phyloP scores from a whole-genome alignment of 2,113 vertebrate genomes.

The Salvelinus namaycush region DNA sequence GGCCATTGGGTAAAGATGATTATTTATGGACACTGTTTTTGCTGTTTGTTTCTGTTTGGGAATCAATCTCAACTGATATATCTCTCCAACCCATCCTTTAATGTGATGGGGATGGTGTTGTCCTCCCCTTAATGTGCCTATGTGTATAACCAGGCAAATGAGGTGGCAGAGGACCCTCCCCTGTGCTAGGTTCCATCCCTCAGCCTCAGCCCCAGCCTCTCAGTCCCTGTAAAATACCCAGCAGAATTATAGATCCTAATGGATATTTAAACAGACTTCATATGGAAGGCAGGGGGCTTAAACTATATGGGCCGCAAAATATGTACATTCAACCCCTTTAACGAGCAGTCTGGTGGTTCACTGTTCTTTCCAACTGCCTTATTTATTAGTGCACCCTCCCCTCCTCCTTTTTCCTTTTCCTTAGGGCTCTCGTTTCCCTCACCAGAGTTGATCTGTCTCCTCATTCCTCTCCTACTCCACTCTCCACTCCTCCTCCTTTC shows the following conservation, averaged over 20 bases:
- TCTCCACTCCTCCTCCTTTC: not conserved
- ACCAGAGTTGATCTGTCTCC: too few relatives aligned
- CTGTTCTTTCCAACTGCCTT: constrained; percentile 14
- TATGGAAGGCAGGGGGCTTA: constrained; percentile 12
- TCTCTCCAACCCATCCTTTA: too few relatives aligned
- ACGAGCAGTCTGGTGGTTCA: constrained; percentile 13
- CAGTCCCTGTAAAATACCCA: not conserved
- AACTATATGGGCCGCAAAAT: constrained; percentile 14
- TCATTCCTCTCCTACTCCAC: not conserved
- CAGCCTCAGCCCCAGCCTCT: too few relatives aligned
- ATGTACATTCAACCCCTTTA: constrained; percentile 29
- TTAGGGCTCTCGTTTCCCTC: constrained; percentile 11
- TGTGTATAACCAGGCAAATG: too few relatives aligned
- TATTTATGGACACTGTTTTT: too few relatives aligned
- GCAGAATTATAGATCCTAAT: constrained; percentile 30
- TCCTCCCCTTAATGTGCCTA: too few relatives aligned
- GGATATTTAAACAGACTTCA: constrained; percentile 15
- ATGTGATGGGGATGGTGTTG: too few relatives aligned
- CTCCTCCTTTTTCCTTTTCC: constrained; percentile 8
- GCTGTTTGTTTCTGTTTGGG: too few relatives aligned
- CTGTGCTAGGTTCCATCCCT: too few relatives aligned
- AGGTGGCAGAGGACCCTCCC: not conserved
- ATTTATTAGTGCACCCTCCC: constrained; percentile 19
- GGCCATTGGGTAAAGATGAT: too few relatives aligned
- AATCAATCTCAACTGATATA: too few relatives aligned